Percentiles rank a stretch among this genome's conserved stretches.
Conservation (phyloP, 2,888 invertebrate species). For the Digitonthophagus gazella region DNA sequence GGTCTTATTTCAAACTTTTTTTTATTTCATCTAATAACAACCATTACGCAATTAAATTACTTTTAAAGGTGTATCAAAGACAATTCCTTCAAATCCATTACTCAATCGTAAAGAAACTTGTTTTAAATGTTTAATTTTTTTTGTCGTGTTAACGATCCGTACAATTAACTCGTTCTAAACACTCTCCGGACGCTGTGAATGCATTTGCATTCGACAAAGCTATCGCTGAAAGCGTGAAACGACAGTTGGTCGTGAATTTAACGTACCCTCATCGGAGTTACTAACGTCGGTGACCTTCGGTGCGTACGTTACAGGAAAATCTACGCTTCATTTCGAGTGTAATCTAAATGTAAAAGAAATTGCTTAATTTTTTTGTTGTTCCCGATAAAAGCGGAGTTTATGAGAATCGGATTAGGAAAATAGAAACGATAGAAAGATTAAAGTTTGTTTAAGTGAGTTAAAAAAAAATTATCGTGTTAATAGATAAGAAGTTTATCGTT, state of each 20-base stretch:
- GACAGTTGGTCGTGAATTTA: background rate
- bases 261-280: background rate
- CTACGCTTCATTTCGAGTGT: too few relatives aligned
- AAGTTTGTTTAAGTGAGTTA: background rate
- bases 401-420: background rate
- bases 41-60: too few relatives aligned
- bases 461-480: background rate
- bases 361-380: too few relatives aligned
- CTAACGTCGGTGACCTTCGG: background rate
- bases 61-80: too few relatives aligned
- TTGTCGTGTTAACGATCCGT: background rate
- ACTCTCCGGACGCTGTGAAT: background rate
- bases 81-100: too few relatives aligned
- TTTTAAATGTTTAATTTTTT: too few relatives aligned
- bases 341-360: too few relatives aligned
- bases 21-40: too few relatives aligned
- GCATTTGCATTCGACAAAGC: background rate
- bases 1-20: too few relatives aligned
- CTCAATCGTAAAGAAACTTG: too few relatives aligned
- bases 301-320: background rate
- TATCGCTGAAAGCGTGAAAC: background rate
- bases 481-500: background rate
- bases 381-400: too few relatives aligned
- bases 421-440: background rate
- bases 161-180: background rate